Conservation (phyloP, 2,888 invertebrate genomes). For the Cryptocephalus moraei region DNA sequence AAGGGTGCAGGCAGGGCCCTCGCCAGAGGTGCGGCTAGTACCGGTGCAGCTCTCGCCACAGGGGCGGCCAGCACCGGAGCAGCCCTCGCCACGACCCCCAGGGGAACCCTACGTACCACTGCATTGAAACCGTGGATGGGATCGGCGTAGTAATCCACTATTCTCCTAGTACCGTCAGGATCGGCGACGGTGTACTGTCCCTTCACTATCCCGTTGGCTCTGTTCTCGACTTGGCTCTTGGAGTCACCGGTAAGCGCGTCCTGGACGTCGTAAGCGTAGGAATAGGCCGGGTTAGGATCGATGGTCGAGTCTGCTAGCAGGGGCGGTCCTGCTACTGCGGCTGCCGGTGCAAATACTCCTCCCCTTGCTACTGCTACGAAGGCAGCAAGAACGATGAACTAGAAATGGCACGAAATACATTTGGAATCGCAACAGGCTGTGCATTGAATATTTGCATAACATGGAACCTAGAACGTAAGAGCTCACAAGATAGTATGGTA, state of each 20-base stretch:
- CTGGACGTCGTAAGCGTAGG: constrained; percentile 45
- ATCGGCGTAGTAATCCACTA: constrained; percentile 48
- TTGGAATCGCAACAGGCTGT: not conserved
- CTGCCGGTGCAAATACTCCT: constrained; percentile 2
- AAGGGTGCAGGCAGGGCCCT: constrained; percentile 5
- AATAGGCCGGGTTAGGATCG: constrained; percentile 47
- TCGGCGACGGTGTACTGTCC: constrained; percentile 46
- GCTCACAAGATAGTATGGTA: too few relatives aligned
- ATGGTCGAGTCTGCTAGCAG: constrained; percentile 29
- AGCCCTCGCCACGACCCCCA: constrained; percentile 23
- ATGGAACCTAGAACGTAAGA: too few relatives aligned
- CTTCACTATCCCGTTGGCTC: constrained; percentile 45
- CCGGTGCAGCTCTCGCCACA: constrained; percentile 42
- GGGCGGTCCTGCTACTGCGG: constrained; percentile 15
- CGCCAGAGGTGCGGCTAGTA: constrained; percentile 15
- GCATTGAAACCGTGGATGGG: constrained; percentile 50
- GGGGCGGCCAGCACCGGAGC: constrained; percentile 8
- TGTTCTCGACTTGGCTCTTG: constrained; percentile 45
- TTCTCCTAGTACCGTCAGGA: constrained; percentile 45
- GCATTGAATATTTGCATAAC: too few relatives aligned
- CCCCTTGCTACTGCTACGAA: not conserved
- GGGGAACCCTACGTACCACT: constrained; percentile 43
- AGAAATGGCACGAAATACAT: not conserved
- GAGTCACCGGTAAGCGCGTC: constrained; percentile 45
- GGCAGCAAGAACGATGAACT: not conserved